phyloP scores from a whole-genome alignment of 2,888 invertebrate species.

The Geophilus truncorum region DNA sequence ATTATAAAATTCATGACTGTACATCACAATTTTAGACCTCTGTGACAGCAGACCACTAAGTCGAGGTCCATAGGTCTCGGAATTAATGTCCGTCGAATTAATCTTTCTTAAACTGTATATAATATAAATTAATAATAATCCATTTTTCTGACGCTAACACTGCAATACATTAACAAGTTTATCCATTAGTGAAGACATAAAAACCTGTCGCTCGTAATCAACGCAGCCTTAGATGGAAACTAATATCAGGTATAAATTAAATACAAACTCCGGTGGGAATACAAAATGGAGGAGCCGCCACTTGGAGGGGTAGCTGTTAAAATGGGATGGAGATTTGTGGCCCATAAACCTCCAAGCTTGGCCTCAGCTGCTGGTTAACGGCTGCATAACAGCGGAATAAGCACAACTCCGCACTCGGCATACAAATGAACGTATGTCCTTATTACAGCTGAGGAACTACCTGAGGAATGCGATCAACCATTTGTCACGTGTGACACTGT shows the following conservation, averaged over 20 bases:
- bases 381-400: conserved; percentile 24
- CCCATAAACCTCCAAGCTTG: conserved; percentile 20
- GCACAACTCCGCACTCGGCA: background rate
- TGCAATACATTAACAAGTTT: background rate
- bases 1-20: no score
- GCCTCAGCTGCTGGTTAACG: conserved; percentile 22
- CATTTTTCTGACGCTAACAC: background rate
- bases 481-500: background rate
- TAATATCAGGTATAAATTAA: conserved; percentile 15
- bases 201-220: background rate
- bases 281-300: background rate
- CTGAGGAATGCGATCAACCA: conserved; percentile 22
- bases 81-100: no score
- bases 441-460: conserved; percentile 5
- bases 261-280: background rate
- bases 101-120: no score
- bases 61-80: no score
- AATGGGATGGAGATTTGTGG: conserved; percentile 25
- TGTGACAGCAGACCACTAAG: no score
- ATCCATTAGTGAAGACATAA: background rate
- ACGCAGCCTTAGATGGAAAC: background rate
- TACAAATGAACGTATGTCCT: conserved; percentile 15
- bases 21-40: no score
- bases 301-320: background rate
- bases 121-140: background rate